Conservation (phyloP, 2,113 vertebrate species). For the Upupa epops region DNA sequence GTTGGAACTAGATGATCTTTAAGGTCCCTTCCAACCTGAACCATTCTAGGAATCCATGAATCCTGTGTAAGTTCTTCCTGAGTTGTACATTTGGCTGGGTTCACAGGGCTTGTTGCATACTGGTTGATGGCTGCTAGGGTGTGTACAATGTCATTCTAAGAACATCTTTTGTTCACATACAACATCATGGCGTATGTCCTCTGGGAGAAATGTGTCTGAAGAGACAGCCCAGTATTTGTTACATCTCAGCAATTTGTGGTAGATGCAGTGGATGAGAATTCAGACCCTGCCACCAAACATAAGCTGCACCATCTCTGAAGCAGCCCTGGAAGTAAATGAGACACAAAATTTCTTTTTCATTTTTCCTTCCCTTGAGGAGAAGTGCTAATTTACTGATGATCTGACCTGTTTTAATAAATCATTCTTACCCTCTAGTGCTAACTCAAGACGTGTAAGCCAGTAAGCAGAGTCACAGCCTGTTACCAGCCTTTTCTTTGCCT, state of each 20-base stretch:
- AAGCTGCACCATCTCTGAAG: neutral
- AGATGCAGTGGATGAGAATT: neutral
- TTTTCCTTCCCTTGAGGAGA: neutral
- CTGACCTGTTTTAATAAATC: neutral
- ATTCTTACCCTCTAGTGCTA: neutral
- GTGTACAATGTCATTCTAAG: neutral
- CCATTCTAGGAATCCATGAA: too few species aligned
- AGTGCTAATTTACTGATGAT: neutral
- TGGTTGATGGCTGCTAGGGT: neutral
- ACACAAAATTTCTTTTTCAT: neutral
- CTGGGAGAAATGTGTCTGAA: neutral
- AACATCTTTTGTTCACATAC: neutral
- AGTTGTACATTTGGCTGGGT: neutral
- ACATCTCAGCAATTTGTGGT: neutral
- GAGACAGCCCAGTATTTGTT: neutral
- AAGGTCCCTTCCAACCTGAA: too few species aligned
- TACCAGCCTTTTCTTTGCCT: neutral
- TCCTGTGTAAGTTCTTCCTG: slow-evolving; percentile 1
- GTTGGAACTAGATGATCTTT: too few species aligned
- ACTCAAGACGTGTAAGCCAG: neutral
- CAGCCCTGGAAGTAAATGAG: neutral
- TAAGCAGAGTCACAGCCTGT: neutral
- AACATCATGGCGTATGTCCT: neutral
- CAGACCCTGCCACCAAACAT: neutral
- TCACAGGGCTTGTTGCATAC: neutral